Conservation (phyloP, 2,797 vertebrate genomes). For the Xerus rutilus region DNA sequence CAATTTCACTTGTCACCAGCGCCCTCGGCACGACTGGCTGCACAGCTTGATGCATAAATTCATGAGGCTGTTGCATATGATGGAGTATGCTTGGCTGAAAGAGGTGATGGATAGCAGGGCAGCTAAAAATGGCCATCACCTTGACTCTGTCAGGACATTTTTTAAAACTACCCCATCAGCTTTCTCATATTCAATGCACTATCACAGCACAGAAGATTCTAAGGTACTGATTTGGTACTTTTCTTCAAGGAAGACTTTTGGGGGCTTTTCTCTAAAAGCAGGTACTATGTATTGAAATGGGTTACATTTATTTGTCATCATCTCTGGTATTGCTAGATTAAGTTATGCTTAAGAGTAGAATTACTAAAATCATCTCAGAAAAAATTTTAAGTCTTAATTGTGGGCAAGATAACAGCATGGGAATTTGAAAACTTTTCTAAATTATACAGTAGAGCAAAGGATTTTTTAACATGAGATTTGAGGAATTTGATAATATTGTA, state of each 20-base stretch:
- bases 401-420: not conserved
- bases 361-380: constrained; percentile 51
- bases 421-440: constrained; percentile 61
- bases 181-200: constrained; percentile 89
- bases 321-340: constrained; percentile 58
- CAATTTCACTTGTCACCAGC: constrained; percentile 93
- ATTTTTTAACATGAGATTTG: constrained; percentile 26
- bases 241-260: constrained; percentile 76
- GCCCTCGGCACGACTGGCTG: constrained; percentile 93
- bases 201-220: constrained; percentile 84
- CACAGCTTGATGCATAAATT: constrained; percentile 94
- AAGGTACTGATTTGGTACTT: constrained; percentile 83
- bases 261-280: constrained; percentile 51
- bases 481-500: constrained; percentile 23
- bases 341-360: constrained; percentile 42
- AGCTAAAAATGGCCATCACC: constrained; percentile 94
- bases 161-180: constrained; percentile 92
- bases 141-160: constrained; percentile 94
- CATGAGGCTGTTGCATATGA: constrained; percentile 93
- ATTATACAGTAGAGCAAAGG: not conserved
- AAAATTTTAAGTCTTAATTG: constrained; percentile 45
- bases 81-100: constrained; percentile 92
- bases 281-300: not conserved
- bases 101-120: constrained; percentile 93
- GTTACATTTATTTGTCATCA: constrained; percentile 76